Conservation (phyloP, 1,140 invertebrate genomes). For the Drosophila nigrodunni region DNA sequence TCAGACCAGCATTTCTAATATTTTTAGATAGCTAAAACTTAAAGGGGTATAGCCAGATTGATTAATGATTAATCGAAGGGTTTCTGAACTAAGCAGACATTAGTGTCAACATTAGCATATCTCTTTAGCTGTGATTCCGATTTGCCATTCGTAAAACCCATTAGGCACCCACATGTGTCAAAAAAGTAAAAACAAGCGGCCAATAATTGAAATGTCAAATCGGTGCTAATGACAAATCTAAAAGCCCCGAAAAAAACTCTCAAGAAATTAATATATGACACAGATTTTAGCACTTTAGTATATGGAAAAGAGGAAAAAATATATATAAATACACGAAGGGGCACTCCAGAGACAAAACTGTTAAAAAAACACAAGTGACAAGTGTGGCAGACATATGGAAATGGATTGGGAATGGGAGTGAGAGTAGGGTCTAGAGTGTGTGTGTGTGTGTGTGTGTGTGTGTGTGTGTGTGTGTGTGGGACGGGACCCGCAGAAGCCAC, state of each 20-base stretch:
- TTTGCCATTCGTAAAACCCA: constrained; percentile 50
- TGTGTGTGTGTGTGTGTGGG: constrained; percentile 3
- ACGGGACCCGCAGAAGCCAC: constrained; percentile 33
- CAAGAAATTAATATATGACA: constrained; percentile 75
- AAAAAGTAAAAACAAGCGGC: constrained; percentile 20
- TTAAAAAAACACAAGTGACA: constrained; percentile 80
- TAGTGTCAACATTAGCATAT: constrained; percentile 34
- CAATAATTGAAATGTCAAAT: constrained; percentile 77
- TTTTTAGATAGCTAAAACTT: neutral
- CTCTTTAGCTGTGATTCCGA: constrained; percentile 9
- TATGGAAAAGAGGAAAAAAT: constrained; percentile 8
- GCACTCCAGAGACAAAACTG: constrained; percentile 60
- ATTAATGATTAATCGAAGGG: constrained; percentile 19
- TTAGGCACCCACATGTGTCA: constrained; percentile 53
- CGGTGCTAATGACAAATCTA: constrained; percentile 72
- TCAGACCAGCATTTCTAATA: neutral
- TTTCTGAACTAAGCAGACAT: constrained; percentile 10
- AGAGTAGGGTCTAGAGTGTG: constrained; percentile 20
- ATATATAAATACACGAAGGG: constrained; percentile 18
- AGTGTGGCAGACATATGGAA: constrained; percentile 76
- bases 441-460: constrained; percentile 7
- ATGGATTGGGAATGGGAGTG: constrained; percentile 25
- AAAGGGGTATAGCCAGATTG: constrained; percentile 7
- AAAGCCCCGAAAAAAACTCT: constrained; percentile 37
- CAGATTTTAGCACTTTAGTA: constrained; percentile 77